These are phyloP conservation scores for Drosophila emarginata DNA, from an alignment of 2,888 invertebrate species.

Conservation along the genomic window DNA sequence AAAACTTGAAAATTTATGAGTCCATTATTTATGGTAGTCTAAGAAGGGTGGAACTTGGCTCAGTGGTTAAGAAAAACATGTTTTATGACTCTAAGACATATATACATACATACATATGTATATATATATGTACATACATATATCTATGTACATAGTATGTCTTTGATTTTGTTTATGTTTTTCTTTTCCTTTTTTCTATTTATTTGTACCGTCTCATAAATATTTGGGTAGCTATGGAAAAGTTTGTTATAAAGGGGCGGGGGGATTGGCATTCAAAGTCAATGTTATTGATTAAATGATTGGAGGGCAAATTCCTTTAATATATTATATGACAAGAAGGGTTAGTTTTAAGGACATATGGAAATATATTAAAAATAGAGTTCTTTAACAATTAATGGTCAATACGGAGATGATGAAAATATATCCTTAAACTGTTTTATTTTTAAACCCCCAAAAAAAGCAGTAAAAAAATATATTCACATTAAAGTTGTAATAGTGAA, in stretches of 20 bases:
- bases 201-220: slow-evolving; percentile 8
- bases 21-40: slow-evolving; percentile 59
- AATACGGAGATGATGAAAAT: too few relatives aligned
- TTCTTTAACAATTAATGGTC: too few relatives aligned
- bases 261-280: slow-evolving; percentile 2
- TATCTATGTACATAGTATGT: not conserved
- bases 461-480: too few relatives aligned
- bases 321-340: not conserved
- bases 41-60: slow-evolving; percentile 18
- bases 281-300: slow-evolving; percentile 1
- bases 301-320: not conserved
- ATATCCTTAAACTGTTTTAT: too few relatives aligned
- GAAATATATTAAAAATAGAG: too few relatives aligned
- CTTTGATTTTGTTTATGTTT: slow-evolving; percentile 54
- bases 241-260: not conserved
- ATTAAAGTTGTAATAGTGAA: too few relatives aligned
- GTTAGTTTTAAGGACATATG: not conserved
- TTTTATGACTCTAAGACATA: not conserved
- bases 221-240: slow-evolving; percentile 4
- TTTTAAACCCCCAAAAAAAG: too few relatives aligned
- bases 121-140: not conserved
- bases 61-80: slow-evolving; percentile 2
- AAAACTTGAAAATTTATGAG: slow-evolving; percentile 59
- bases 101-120: too few relatives aligned
- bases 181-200: slow-evolving; percentile 9